Conservation (phyloP, 2,797 vertebrate genomes). For the Parauchenoglanis punctatus region DNA sequence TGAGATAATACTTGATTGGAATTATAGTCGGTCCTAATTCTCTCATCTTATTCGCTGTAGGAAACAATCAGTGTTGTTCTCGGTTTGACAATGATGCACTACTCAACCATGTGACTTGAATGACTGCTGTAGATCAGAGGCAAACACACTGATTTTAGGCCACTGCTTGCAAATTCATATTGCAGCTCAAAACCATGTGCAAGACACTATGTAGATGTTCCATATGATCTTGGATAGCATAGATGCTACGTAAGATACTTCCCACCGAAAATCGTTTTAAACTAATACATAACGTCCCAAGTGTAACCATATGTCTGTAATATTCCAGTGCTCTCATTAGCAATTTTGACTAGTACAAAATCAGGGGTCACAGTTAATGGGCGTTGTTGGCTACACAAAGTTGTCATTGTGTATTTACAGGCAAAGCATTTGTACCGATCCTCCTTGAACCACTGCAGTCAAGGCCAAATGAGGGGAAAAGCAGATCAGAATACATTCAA, state of each 20-base stretch:
- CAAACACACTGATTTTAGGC: background rate
- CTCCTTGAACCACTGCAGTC: slow-evolving; percentile 36
- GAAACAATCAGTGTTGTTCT: slow-evolving; percentile 11
- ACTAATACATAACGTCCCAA: slow-evolving; percentile 10
- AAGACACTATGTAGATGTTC: slow-evolving; percentile 3
- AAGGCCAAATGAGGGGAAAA: slow-evolving; percentile 38
- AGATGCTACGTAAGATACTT: background rate
- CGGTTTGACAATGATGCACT: background rate
- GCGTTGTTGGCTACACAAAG: slow-evolving; percentile 39
- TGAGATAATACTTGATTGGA: slow-evolving; percentile 42
- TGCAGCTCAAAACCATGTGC: slow-evolving; percentile 11
- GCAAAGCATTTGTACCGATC: slow-evolving; percentile 25
- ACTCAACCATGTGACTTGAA: background rate
- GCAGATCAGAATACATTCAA: slow-evolving; percentile 38
- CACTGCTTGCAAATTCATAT: background rate
- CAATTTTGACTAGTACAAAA: slow-evolving; percentile 31
- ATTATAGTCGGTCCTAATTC: slow-evolving; percentile 36
- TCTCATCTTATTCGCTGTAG: background rate
- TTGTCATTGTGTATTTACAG: slow-evolving; percentile 38
- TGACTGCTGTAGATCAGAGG: slow-evolving; percentile 2
- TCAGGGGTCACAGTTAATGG: slow-evolving; percentile 38
- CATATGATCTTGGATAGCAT: background rate
- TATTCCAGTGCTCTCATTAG: slow-evolving; percentile 26
- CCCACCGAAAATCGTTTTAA: background rate
- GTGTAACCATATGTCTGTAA: background rate